Percentiles rank a stretch among this genome's conserved stretches.
Conservation (phyloP, 2,888 invertebrate genomes). For the Glaucopsyche alexis region DNA sequence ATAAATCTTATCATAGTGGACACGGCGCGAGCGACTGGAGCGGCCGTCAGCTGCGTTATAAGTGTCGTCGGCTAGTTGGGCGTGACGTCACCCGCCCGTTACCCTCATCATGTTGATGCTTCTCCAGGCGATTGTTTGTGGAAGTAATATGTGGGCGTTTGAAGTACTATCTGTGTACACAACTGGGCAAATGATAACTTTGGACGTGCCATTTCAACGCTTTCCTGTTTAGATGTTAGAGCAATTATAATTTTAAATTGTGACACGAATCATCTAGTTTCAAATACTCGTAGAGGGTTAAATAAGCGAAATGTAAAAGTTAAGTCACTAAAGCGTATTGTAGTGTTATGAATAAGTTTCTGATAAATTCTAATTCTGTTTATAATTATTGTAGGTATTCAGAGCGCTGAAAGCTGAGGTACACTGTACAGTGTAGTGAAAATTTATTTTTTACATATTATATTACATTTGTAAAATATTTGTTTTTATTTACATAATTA, state of each 20-base stretch:
- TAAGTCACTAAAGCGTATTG: too few species aligned
- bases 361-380: too few species aligned
- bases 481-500: too few species aligned
- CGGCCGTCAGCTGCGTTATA: neutral
- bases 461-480: too few species aligned
- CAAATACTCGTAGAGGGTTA: neutral
- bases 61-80: conserved; percentile 30
- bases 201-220: conserved; percentile 33
- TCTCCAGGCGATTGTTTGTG: conserved; percentile 33
- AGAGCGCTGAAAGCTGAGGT: neutral
- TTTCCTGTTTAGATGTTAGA: neutral
- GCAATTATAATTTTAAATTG: conserved; percentile 6
- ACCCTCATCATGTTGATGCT: conserved; percentile 34
- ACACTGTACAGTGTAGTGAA: too few species aligned
- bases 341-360: too few species aligned
- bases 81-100: conserved; percentile 34
- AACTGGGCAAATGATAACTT: conserved; percentile 34
- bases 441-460: too few species aligned
- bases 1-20: conserved; percentile 5
- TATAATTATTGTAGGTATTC: neutral
- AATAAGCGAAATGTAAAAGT: too few species aligned
- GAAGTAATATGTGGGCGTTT: conserved; percentile 33
- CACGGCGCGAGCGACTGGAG: neutral
- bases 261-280: neutral
- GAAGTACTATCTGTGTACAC: conserved; percentile 32